Evolutionary conservation across 1,140 invertebrate species (phyloP).

Genomic region (Zelostemma sp.): DNA sequence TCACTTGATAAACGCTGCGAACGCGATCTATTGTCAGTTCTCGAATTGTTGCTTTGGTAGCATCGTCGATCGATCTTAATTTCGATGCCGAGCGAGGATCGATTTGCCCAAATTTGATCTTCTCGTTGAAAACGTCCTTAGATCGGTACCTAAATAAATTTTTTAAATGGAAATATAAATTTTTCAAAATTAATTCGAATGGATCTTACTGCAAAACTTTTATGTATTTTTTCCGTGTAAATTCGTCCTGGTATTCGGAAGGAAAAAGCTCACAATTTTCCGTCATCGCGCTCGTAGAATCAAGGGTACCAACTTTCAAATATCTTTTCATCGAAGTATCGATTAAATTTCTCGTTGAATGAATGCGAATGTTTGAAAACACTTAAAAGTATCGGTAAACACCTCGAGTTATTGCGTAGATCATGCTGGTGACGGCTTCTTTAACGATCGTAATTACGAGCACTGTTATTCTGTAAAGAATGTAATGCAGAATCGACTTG

Average conservation of each 20-base stretch:
- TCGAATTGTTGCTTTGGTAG: conserved; percentile 33
- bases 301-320: not conserved
- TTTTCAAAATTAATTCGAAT: not conserved
- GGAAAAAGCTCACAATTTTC: not conserved
- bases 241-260: not conserved
- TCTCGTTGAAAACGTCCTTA: conserved; percentile 29
- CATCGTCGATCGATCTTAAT: conserved; percentile 25
- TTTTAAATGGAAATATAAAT: conserved; percentile 1
- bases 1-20: conserved; percentile 39
- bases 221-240: not conserved
- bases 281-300: not conserved
- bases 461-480: not conserved
- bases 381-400: not conserved
- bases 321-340: not conserved
- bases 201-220: not conserved
- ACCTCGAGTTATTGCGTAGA: not conserved
- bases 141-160: conserved; percentile 10
- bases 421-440: not conserved
- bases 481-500: not conserved
- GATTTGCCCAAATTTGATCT: conserved; percentile 41
- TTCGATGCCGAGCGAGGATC: conserved; percentile 36
- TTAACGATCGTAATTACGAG: not conserved
- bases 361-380: not conserved
- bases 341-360: not conserved
- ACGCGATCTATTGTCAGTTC: conserved; percentile 40